Evolutionary conservation across 2,888 invertebrate genomes (phyloP), one percentile per base, ranked within the genome.

Genomic region (Cantharis nigra): DNA sequence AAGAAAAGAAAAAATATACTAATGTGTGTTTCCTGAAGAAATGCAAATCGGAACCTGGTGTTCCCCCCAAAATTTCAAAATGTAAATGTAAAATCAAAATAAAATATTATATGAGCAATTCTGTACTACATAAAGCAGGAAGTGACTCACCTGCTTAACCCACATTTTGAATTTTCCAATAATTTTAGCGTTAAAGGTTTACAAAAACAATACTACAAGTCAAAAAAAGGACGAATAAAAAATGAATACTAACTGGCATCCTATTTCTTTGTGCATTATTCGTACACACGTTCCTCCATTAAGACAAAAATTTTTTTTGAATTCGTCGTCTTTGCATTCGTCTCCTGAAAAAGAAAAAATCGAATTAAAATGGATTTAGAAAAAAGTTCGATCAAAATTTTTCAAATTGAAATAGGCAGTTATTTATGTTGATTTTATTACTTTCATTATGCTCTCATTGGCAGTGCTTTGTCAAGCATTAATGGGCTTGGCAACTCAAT

Each of bases 201-300:
- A 49, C 49, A n/a, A 49, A 49, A 49, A 49, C n/a, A 49, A 49
- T 9, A n/a, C 2, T 7, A n/a, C 49, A 49, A n/a, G 7, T n/a
- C 16, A 49, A 49, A 49, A 71, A 13, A 70, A n/a, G 13, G 72
- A 71, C 16, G 74, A 49, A 70, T 7, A 70, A 78, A 30, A 72
- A 69, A 28, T 70, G 20, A 26, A 63, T 78, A 79, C 72, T 78
- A 71, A 78, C 79, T 76, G 75, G 79, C 79, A 79, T 75, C 69
- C 79, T 71, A 77, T 79, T 74, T 79, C 79, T 72, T 75, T 77
- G 71, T 74, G 77, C 75, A 79, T 77, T n/a, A 77, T 77, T 74
- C 73, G 94, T 88, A 93, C 92, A 90, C 97, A 97, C 82, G 94
- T 94, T 87, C 96, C 97, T 85, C 95, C 95, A 88, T 97, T 96